These are phyloP conservation scores for Amphimedon queenslandica DNA, from an alignment of 37 sponge, comb jelly and placozoan genomes.

Conservation along the genomic window DNA sequence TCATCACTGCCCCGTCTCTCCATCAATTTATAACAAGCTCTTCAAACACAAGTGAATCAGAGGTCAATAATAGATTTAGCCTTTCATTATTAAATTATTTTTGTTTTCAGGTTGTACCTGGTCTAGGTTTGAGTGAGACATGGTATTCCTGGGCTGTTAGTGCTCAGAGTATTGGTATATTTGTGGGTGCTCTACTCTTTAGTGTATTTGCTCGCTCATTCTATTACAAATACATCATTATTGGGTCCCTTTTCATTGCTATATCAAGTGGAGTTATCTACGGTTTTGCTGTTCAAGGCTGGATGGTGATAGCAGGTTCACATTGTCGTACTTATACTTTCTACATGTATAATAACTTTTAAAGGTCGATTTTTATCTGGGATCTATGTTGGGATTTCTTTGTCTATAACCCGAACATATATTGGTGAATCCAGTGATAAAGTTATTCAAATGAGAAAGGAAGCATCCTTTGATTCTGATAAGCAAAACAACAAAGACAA, in stretches of 20 bases:
- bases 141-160: slow-evolving; percentile 33
- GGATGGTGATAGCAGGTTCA: too few species aligned
- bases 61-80: too few species aligned
- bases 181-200: slow-evolving; percentile 16
- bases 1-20: slow-evolving; percentile 21
- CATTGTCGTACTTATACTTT: too few species aligned
- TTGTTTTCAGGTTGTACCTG: slow-evolving; percentile 40
- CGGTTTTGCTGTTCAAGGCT: slow-evolving; percentile 19
- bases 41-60: slow-evolving; percentile 5
- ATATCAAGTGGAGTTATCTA: slow-evolving; percentile 21
- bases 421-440: slow-evolving; percentile 40
- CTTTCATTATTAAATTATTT: too few species aligned
- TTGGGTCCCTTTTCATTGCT: background rate
- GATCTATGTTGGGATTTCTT: slow-evolving; percentile 6
- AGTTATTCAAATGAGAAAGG: slow-evolving; percentile 9
- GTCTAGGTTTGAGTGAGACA: slow-evolving; percentile 34
- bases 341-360: too few species aligned
- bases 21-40: slow-evolving; percentile 56
- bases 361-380: slow-evolving; percentile 32
- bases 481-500: slow-evolving; percentile 26
- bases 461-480: slow-evolving; percentile 7
- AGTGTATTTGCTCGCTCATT: background rate
- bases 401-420: slow-evolving; percentile 15
- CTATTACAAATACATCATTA: slow-evolving; percentile 12
- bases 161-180: slow-evolving; percentile 30